phyloP scores from a whole-genome alignment of 2,888 invertebrate species.

The Iselma pallidipennis region DNA sequence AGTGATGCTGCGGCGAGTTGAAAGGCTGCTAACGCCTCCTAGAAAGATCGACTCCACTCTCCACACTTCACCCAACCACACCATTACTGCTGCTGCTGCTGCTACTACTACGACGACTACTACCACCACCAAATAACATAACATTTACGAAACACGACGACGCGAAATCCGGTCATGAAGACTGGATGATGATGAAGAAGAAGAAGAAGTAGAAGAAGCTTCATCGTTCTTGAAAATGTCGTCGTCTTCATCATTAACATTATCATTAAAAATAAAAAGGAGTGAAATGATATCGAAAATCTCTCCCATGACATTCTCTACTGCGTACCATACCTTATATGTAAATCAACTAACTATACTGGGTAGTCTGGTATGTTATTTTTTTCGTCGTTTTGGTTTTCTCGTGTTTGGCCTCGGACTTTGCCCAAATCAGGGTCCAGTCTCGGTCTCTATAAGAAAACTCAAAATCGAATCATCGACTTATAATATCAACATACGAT shows the following conservation, averaged over 20 bases:
- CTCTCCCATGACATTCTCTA: neutral
- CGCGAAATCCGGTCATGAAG: conserved; percentile 19
- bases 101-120: neutral
- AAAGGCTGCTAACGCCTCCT: conserved; percentile 35
- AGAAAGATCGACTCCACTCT: conserved; percentile 29
- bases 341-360: neutral
- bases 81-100: neutral
- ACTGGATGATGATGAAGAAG: too few relatives aligned
- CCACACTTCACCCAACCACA: neutral
- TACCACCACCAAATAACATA: neutral
- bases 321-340: neutral
- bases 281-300: neutral
- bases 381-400: neutral
- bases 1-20: conserved; percentile 44
- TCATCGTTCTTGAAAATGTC: neutral
- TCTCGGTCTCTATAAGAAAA: neutral
- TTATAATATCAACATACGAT: too few relatives aligned
- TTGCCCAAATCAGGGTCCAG: neutral
- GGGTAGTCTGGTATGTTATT: neutral
- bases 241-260: neutral
- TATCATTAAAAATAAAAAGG: neutral
- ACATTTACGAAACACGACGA: conserved; percentile 24
- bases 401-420: neutral
- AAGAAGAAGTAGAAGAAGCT: too few relatives aligned
- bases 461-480: too few relatives aligned